Base-by-base conservation (phyloP, 2,113 vertebrate species). In the Piaya cayana region DNA sequence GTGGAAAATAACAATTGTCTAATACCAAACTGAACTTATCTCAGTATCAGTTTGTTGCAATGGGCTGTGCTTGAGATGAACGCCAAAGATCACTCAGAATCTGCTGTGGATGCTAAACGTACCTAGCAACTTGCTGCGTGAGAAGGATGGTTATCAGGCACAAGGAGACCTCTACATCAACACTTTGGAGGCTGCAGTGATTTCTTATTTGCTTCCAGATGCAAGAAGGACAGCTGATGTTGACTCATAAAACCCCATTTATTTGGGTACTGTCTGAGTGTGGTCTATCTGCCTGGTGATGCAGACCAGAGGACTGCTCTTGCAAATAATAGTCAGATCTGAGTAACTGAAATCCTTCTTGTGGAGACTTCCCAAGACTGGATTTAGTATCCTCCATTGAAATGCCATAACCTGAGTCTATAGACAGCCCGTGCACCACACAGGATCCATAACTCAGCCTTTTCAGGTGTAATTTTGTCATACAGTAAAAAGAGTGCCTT, bases 101-200 rank as follows among this genome's bases (percentile, higher is more conserved):
- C 56, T 72, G 27, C 20, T 81, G 43, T 20, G 1, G 2, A 25
- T 26, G 50, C 58, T 50, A 50, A 53, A 53, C 0, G 0, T 16
- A 82, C 30, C 20, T 39, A 39, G 30, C 45, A 62, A 56, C 12
- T 8, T 19, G 34, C 39, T 82, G 53, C 34, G 43, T 58, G 79
- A 81, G 80, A 49, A 26, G 37, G 56, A 50, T 0, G 0, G 32
- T 27, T 43, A 68, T 18, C n/a, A 52, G 25, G 8, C 58, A 37
- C 37, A 82, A 15, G 8, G 4, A 86, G 15, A 78, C 27, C 36
- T 47, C 32, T 39, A 49, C 6, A 81, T 5, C 45, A 86, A 3
- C 56, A 12, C 55, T 62, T 22, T 55, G 58, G n/a, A 79, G 65
- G 34, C 49, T 53, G 13, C 23, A 7, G 10, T 62, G 53, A 49